Evolutionary conservation across 2,113 vertebrate genomes (phyloP).

Genomic region (Channa maculata): DNA sequence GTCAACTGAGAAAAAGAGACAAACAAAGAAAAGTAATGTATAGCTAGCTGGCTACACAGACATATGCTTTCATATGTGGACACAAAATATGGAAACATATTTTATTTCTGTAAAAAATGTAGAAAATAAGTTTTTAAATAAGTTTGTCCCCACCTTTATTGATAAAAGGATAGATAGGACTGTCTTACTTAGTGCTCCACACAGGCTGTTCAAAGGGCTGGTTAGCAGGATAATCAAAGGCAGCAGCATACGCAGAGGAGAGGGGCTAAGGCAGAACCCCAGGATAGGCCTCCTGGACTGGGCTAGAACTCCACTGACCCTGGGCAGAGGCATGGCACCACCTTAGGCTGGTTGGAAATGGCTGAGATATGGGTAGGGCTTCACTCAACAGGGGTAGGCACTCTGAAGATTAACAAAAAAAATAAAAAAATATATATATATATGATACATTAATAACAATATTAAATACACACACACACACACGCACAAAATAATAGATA

Average conservation of each 20-base stretch:
- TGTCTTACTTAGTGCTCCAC: constrained; percentile 66
- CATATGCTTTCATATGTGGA: neutral
- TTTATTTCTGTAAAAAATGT: neutral
- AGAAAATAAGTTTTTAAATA: neutral
- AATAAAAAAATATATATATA: neutral
- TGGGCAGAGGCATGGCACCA: constrained; percentile 70
- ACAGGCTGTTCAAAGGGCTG: constrained; percentile 55
- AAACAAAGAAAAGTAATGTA: neutral
- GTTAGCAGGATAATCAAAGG: constrained; percentile 66
- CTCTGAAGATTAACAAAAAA: constrained; percentile 62
- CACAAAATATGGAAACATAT: neutral
- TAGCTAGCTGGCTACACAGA: neutral
- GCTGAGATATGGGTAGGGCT: constrained; percentile 37
- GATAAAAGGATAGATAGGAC: too few relatives aligned
- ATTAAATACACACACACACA: too few relatives aligned
- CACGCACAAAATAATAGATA: too few relatives aligned
- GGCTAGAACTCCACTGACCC: constrained; percentile 44
- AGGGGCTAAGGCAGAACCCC: constrained; percentile 56
- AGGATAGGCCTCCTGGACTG: constrained; percentile 54
- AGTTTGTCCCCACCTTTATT: too few relatives aligned
- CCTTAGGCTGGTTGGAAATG: constrained; percentile 46
- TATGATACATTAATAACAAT: too few relatives aligned
- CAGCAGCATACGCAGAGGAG: constrained; percentile 64
- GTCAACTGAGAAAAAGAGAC: neutral
- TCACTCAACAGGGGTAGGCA: constrained; percentile 74